Evolutionary conservation across 2,888 invertebrate species (phyloP), one percentile per base, ranked within the genome.

Genomic region (Drosophila tanythrix): DNA sequence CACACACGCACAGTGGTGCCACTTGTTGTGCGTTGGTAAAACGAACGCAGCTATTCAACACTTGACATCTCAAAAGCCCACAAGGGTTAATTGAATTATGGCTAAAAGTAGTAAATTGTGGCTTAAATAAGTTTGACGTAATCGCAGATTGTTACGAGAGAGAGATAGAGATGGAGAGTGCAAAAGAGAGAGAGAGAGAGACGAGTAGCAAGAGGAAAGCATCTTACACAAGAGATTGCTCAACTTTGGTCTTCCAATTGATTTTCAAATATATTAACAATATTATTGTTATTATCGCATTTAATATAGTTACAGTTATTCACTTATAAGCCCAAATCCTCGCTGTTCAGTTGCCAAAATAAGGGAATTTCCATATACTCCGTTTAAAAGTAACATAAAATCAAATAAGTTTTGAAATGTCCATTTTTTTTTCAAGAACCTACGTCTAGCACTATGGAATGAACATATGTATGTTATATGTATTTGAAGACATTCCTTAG

Each of bases 41-140:
- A 57, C 75, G 40, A 25, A 13, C 2, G 27, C 48, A 64, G 69
- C 74, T 76, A 72, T 58, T 46, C 35, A 73, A 68, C 64, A 73
- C 51, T 76, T 76, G 61, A 55, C 73, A 71, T 50, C 53, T 64
- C 27, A 13, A 36, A 38, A 13, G 11, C 52, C 52, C 57, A 38
- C 31, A 27, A 11, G 2, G 29, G 43, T 38, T 57, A 43, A 40
- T 40, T 29, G 35, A 21, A 68, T 36, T 18, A 40, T 33, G 35
- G 56, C n/a, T 33, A 43, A 51, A 2, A 15, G n/a, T 36, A 7
- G 21, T 36, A 21, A 66, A 38, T 27, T 10, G 21, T 21, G 48
- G 27, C 21, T 38, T 38, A 13, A 59, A 31, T 29, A 8, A 21
- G 33, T 4, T 40, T 43, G 40, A 55, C n/a, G 29, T 21, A 50